Percentiles rank a stretch among this genome's conserved stretches.
These are phyloP conservation scores for Drosophila saltans DNA, from an alignment of 1,140 invertebrate species.

Conservation along the genomic window DNA sequence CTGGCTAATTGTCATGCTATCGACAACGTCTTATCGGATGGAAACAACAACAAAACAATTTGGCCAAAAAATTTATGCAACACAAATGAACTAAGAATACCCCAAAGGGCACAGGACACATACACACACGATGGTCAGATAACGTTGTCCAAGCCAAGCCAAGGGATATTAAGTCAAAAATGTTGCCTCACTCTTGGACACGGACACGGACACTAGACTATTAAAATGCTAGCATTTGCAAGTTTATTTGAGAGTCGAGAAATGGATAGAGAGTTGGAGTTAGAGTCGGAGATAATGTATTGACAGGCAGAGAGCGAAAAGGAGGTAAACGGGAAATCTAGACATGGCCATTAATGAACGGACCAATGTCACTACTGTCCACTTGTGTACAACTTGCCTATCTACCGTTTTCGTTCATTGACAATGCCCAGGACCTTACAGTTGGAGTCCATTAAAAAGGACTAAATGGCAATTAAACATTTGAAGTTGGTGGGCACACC, in stretches of 20 bases:
- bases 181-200: conserved; percentile 40
- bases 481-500: conserved; percentile 43
- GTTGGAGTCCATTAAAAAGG: conserved; percentile 78
- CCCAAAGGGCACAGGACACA: conserved; percentile 36
- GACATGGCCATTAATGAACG: conserved; percentile 72
- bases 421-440: conserved; percentile 28
- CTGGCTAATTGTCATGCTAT: conserved; percentile 76
- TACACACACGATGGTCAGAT: conserved; percentile 43
- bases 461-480: conserved; percentile 82
- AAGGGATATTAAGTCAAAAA: conserved; percentile 73
- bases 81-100: conserved; percentile 39
- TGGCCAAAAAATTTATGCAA: conserved; percentile 76
- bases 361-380: conserved; percentile 12
- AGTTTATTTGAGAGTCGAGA: conserved; percentile 63
- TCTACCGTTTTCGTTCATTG: not conserved
- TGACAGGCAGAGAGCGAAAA: conserved; percentile 41
- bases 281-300: conserved; percentile 48
- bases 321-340: conserved; percentile 74
- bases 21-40: conserved; percentile 67
- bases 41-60: conserved; percentile 63
- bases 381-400: not conserved
- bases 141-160: conserved; percentile 29
- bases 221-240: conserved; percentile 79
- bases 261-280: conserved; percentile 16
- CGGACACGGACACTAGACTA: conserved; percentile 31